A percentile compares a stretch with the other conserved stretches of the same genome.
These are phyloP conservation scores for Camptogramma bilineatum DNA, from an alignment of 2,888 invertebrate species.

Conservation along the genomic window DNA sequence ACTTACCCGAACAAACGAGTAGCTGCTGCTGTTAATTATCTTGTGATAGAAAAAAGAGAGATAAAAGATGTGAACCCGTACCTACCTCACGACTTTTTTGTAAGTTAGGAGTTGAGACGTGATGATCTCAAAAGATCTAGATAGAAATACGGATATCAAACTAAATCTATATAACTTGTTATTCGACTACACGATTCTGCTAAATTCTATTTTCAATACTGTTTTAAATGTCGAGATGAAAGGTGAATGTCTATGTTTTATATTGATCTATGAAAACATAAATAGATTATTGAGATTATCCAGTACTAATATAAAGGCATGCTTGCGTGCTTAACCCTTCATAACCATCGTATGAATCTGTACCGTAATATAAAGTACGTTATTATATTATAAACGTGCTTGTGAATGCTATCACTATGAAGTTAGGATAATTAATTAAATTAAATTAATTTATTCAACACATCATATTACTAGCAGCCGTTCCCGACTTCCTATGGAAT, in stretches of 20 bases:
- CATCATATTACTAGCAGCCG: no score
- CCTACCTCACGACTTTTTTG: not conserved
- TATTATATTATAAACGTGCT: constrained; percentile 5
- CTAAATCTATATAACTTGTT: not conserved
- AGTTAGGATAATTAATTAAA: not conserved
- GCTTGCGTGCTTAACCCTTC: constrained; percentile 10
- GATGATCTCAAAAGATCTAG: not conserved
- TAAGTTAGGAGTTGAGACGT: not conserved
- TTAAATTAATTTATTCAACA: not conserved
- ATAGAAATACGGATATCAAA: not conserved
- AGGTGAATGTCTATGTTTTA: constrained; percentile 3
- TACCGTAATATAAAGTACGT: not conserved
- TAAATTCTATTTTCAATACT: not conserved
- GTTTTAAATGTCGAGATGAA: constrained; percentile 12
- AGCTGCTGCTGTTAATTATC: not conserved
- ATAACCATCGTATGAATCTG: constrained; percentile 5
- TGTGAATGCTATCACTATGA: not conserved
- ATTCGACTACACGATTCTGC: not conserved
- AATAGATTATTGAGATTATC: constrained; percentile 11
- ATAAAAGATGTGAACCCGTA: not conserved
- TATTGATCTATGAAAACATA: constrained; percentile 13
- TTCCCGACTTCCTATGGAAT: no score
- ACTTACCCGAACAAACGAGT: not conserved
- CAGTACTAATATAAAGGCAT: constrained; percentile 4
- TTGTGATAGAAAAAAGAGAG: no score